Conservation (phyloP, 2,888 invertebrate species). For the Lamellibrachia columna region DNA sequence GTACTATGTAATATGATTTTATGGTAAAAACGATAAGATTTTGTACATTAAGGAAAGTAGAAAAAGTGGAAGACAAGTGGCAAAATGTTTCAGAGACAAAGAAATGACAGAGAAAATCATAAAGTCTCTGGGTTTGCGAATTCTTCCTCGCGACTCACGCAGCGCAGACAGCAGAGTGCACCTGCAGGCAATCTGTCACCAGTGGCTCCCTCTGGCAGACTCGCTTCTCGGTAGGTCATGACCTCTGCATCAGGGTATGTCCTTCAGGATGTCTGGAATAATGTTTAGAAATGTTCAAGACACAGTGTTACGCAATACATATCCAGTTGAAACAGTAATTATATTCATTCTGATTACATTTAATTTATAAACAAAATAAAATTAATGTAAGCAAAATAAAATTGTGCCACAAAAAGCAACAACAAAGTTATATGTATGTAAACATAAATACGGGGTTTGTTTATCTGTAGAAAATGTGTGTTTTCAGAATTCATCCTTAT, state of each 20-base stretch:
- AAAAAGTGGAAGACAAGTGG: not conserved
- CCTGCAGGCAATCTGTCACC: conserved; percentile 82
- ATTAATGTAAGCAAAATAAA: not conserved
- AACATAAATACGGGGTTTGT: too few relatives aligned
- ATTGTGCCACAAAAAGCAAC: too few relatives aligned
- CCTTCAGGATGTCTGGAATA: not conserved
- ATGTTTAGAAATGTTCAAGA: not conserved
- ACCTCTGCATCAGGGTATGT: not conserved
- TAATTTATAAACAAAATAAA: not conserved
- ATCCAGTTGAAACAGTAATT: too few relatives aligned
- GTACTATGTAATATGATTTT: too few relatives aligned
- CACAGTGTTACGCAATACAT: not conserved
- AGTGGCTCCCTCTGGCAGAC: conserved; percentile 88
- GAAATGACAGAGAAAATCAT: conserved; percentile 66
- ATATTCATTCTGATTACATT: not conserved
- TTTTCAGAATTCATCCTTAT: too few relatives aligned
- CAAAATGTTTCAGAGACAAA: conserved; percentile 60
- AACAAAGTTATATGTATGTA: too few relatives aligned
- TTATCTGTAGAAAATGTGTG: too few relatives aligned
- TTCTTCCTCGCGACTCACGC: conserved; percentile 75
- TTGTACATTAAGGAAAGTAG: too few relatives aligned
- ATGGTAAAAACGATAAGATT: too few relatives aligned
- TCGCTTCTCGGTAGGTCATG: conserved; percentile 74
- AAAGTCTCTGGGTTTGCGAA: conserved; percentile 75
- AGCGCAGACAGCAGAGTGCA: conserved; percentile 81